Base-by-base conservation (phyloP, 2,797 vertebrate genomes). In the Catostomus latipinnis region DNA sequence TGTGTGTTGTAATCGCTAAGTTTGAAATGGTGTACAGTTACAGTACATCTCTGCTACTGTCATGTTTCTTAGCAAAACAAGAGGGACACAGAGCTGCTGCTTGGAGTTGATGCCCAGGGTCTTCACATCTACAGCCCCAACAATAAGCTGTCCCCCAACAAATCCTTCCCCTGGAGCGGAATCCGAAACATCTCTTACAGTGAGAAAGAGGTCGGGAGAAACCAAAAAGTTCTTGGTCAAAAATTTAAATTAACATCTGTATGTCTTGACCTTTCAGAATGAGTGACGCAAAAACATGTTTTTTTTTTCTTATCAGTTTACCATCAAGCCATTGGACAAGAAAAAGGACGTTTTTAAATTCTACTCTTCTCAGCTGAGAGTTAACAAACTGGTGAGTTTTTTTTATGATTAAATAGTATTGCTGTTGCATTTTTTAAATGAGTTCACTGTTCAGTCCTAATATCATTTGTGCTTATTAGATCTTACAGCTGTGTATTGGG, bases 291-390 rank as follows among this genome's bases (percentile, higher is more conserved):
- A 34, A 34, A 34, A 34, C 34, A 34, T 34, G 34, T 81, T 11
- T 75, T 4, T 75, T 75, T 5, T 46, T 49, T 11, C 8, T 45
- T 46, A 58, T 52, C 82, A 98, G 96, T 94, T 98, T 86, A 97
- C 95, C 9, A 97, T 97, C 88, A 97, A 97, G 87, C 96, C 96
- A 8, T 92, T 97, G 73, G 96, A 97, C 88, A 97, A 97, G 91
- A 98, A 97, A 86, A 95, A 94, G 71, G 96, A 98, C 76, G 96
- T 96, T 82, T 97, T 97, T 89, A 98, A 97, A 86, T 98, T 98
- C 90, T 97, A 96, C 84, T 97, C 96, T 0, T 97, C 96, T 66
- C 96, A 97, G 43, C 94, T 96, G 67, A 93, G 96, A 76, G 96
- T 97, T 84, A 97, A 98, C 89, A 97, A 97, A 86, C 84, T 96